Evolutionary conservation across 2,797 vertebrate species (phyloP), one percentile per base, ranked within the genome.

Genomic region (Anomalospiza imberbis): DNA sequence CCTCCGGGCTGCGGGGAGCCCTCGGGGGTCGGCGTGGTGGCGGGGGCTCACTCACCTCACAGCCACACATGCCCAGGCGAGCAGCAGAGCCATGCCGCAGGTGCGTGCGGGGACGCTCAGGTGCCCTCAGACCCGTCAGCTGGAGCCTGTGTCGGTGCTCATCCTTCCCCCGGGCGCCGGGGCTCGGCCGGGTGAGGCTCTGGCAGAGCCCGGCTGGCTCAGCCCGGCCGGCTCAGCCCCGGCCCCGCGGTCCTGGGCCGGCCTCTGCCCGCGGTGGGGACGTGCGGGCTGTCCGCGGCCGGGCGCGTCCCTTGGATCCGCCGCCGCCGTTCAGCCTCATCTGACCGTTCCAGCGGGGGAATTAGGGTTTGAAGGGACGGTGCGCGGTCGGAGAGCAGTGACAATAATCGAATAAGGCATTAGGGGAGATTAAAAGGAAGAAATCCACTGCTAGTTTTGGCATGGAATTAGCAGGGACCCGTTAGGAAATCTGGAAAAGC

Each of bases 331-430:
- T 3, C 88, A 98, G 97, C 96, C 96, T 98, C 97, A 93, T 97
- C 98, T 96, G 98, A 97, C 97, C 93, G 97, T 89, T 95, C 98
- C 98, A 4, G 29, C 77, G 62, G 77, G 81, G 94, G 97, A 98
- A 97, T 98, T 98, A 97, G 98, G 98, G 98, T 98, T 98, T 96
- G 96, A 97, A 98, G 98, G 98, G 97, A 98, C 98, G 97, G 97
- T 97, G 98, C 97, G 96, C 97, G 97, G 97, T 93, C 76, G 81
- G 97, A 98, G 96, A 98, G 91, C 98, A 97, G 97, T 98, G 98
- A 98, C 98, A 98, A 97, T 98, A 98, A 98, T 98, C 89, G 96
- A 98, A 97, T 97, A 97, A 98, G 98, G 98, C 97, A 98, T 98
- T 98, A 98, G 95, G 95, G 94, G 97, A 98, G 97, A 98, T 98